phyloP scores from a whole-genome alignment of 1,140 invertebrate genomes.

The Cyrtorhinus lividipennis region DNA sequence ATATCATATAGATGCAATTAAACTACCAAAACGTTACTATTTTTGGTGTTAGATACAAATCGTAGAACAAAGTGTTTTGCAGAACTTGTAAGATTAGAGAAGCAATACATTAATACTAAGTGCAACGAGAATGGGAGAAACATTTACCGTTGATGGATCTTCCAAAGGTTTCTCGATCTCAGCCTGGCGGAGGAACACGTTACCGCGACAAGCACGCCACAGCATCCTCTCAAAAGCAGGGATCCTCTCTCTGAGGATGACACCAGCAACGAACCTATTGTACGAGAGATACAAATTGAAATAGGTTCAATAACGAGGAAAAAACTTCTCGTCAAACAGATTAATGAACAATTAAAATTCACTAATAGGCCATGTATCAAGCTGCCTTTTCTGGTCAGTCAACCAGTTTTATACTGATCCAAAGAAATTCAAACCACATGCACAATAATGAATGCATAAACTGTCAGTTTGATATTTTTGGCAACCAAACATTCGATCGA shows the following conservation, averaged over 20 bases:
- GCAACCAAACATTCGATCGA: no score
- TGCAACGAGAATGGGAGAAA: no score
- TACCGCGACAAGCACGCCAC: conserved; percentile 91
- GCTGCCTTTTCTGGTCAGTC: conserved; percentile 15
- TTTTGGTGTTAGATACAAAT: no score
- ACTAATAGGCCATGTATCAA: conserved; percentile 11
- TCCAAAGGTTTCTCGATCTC: conserved; percentile 86
- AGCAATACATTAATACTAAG: no score
- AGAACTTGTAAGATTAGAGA: no score
- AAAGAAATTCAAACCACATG: not conserved
- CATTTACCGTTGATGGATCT: conserved; percentile 83
- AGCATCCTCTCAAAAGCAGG: conserved; percentile 95
- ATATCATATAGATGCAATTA: no score
- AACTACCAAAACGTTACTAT: no score
- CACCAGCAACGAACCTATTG: conserved; percentile 74
- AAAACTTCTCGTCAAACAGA: not conserved
- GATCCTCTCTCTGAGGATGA: conserved; percentile 79
- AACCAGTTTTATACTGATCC: not conserved
- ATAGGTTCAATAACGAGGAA: not conserved
- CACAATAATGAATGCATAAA: not conserved
- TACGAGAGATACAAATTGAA: conserved; percentile 2
- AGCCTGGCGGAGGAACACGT: conserved; percentile 83
- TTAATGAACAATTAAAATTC: no score
- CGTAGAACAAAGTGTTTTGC: no score
- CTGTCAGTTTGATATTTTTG: not conserved